Base-by-base conservation (phyloP, 2,888 invertebrate genomes). In the Chrysotoxum bicinctum region DNA sequence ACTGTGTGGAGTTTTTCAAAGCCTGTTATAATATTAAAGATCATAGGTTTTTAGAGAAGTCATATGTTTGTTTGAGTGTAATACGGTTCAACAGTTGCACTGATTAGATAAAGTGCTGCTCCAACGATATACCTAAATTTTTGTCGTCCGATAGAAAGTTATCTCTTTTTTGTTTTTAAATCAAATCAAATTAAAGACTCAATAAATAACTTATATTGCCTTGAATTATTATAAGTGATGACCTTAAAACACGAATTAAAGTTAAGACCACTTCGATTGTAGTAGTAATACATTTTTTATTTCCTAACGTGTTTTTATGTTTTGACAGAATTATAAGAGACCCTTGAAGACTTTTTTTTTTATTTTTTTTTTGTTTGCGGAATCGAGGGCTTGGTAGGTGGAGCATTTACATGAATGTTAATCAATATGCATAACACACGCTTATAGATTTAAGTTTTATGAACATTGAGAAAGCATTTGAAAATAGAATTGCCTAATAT, bases 211-310 rank as follows among this genome's bases (percentile, higher is more conserved):
- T 23, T n/a, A 40, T 50, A 45, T 62, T 72, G 73, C 45, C 30
- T 56, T 70, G 76, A 62, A 81, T 76, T 40, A n/a, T 26, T 43
- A 21, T 37, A 37, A 43, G 19, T 54, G 48, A 26, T 50, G 83
- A 78, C 82, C 82, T 82, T 82, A 66, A 82, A 77, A 77, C 76
- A 66, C 43, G 37, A 62, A 68, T 45, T 32, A 54, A 54, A 52
- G 54, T 62, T 68, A 62, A 78, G 54, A 26, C 62, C 30, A 43
- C 62, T 72, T 58, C 16, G 58, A 76, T 70, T 54, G 48, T 37
- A 19, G 68, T 58, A 75, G 68, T 58, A 75, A 62, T 62, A 26
- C 58, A 52, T 68, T 68, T 45, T 35, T 45, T 19, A 62, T 75
- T 62, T 45, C 54, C 35, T 45, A 60, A 74, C 76, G 40, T 76